Evolutionary conservation across 2,888 invertebrate species (phyloP).

Genomic region (Diarsia dahlii): DNA sequence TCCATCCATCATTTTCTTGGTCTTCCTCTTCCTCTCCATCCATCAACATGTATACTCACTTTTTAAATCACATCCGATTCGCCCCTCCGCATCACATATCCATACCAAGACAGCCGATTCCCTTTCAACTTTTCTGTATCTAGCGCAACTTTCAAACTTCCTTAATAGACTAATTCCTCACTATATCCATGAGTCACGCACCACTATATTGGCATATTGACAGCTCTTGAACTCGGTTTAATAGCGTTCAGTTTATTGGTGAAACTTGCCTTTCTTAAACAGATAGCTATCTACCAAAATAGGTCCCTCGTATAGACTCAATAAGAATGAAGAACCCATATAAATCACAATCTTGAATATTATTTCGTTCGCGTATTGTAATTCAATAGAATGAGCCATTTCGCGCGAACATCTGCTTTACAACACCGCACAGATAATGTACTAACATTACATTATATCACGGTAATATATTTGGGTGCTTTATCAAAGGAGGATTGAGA

Average conservation of each 20-base stretch:
- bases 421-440: slow-evolving; percentile 60
- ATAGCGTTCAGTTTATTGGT: background rate
- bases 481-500: slow-evolving; percentile 66
- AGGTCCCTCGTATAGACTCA: background rate
- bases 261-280: background rate
- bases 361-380: slow-evolving; percentile 53
- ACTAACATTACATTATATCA: slow-evolving; percentile 63
- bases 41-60: background rate
- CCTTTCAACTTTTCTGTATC: background rate
- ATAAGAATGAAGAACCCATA: slow-evolving; percentile 32
- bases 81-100: background rate
- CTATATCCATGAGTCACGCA: background rate
- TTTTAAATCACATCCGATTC: background rate
- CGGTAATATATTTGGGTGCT: slow-evolving; percentile 66
- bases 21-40: background rate
- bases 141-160: background rate
- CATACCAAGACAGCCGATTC: background rate
- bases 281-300: background rate
- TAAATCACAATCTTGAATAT: slow-evolving; percentile 52
- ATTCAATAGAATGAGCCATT: slow-evolving; percentile 66
- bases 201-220: background rate
- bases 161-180: background rate
- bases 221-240: background rate
- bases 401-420: slow-evolving; percentile 61
- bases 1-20: background rate